Evolutionary conservation across 2,113 vertebrate genomes (phyloP), one percentile per base, ranked within the genome.

Genomic region (Isurus oxyrinchus): DNA sequence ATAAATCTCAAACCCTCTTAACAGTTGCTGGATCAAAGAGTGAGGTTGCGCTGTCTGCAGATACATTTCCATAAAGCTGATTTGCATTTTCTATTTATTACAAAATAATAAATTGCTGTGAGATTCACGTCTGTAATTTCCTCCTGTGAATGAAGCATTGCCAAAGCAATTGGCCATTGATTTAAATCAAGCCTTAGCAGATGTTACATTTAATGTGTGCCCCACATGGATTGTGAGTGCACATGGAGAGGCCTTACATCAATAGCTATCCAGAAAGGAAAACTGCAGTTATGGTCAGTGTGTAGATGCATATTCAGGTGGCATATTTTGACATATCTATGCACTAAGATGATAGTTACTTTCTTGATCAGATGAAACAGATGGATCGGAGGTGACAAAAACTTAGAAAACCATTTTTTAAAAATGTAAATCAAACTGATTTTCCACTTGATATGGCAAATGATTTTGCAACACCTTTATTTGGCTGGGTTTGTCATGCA

Each of bases 11-110:
- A 49, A 95, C 23, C 94, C n/a, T 40, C 63, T 31, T 31, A 69
- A 95, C 94, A 72, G 67, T 72, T 72, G 94, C 31, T 95, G 40
- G 44, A 49, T 53, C 44, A 76, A 72, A 55, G 16, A 23, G n/a
- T 2, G 81, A 84, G 21, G 19, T 44, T 84, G 14, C n/a, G 2
- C 79, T 95, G 66, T 49, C 72, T 72, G 61, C 94, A 31, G 59
- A 16, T 93, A 11, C 61, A 94, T 63, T 63, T 49, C 16, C 40
- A 94, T 95, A 72, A 95, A 14, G 63, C 13, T 69, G 23, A 95
- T 95, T 72, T 95, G 67, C 94, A 95, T 95, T 55, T 95, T 55
- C 49, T 95, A 95, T 53, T 95, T 72, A 95, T 95, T 76, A 76
- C 53, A 76, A 72, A 95, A 72, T 95, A 95, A 95, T 91, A 55